phyloP scores from a whole-genome alignment of 1,140 invertebrate species.

The Pteromalus puparum region DNA sequence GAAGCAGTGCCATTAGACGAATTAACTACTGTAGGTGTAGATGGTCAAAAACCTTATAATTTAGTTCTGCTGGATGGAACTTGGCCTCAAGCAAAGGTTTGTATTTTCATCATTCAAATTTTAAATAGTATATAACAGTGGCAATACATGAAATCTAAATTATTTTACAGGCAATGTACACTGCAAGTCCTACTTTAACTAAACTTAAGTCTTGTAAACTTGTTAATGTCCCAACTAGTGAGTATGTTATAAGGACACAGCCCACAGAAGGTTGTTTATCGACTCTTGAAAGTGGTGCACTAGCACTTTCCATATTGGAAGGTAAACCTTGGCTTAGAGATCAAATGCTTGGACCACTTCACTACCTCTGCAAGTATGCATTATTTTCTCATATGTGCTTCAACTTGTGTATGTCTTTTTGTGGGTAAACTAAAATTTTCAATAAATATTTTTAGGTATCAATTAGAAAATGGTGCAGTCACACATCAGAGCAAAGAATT shows the following conservation, averaged over 20 bases:
- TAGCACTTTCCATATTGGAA: constrained; percentile 88
- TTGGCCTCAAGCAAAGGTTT: constrained; percentile 91
- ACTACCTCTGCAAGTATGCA: constrained; percentile 84
- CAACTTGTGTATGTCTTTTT: neutral
- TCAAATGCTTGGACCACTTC: constrained; percentile 85
- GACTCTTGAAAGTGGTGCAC: constrained; percentile 92
- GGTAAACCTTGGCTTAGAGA: constrained; percentile 79
- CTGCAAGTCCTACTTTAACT: constrained; percentile 82
- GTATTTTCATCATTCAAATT: constrained; percentile 7
- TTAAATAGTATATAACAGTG: constrained; percentile 10
- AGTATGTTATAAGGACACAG: constrained; percentile 95
- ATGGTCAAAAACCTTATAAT: constrained; percentile 79
- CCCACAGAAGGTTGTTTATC: constrained; percentile 93
- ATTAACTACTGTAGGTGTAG: constrained; percentile 64
- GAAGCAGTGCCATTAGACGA: constrained; percentile 80
- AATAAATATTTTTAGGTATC: constrained; percentile 73
- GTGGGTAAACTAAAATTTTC: neutral
- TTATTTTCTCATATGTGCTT: constrained; percentile 6
- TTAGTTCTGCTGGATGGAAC: constrained; percentile 94
- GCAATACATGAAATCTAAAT: constrained; percentile 9
- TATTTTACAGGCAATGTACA: constrained; percentile 81
- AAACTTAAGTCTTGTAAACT: constrained; percentile 86
- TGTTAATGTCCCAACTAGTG: constrained; percentile 82
- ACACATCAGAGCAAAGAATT: constrained; percentile 95
- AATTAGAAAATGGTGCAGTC: constrained; percentile 92